Percentiles rank a stretch among this genome's conserved stretches.
Conservation (phyloP, 2,888 invertebrate species). For the Criorhina ranunculi region DNA sequence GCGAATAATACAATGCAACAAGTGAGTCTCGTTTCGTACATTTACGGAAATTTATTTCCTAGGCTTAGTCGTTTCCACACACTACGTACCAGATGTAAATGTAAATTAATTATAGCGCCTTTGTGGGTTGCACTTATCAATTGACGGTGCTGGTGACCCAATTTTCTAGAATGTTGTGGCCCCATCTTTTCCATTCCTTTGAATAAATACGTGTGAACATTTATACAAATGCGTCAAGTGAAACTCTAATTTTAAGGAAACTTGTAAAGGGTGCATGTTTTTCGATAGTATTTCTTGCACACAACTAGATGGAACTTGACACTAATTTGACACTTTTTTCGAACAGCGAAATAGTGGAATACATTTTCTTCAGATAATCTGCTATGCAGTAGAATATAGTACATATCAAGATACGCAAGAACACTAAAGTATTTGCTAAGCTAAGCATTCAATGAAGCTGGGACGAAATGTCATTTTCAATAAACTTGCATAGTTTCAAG, state of each 20-base stretch:
- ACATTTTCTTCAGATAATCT: not conserved
- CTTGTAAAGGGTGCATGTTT: not conserved
- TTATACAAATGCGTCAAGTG: conserved; percentile 18
- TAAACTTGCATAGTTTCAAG: no score
- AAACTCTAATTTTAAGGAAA: conserved; percentile 27
- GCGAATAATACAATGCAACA: conserved; percentile 69
- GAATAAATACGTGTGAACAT: conserved; percentile 33
- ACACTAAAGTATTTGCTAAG: no score
- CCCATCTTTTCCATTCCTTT: conserved; percentile 39
- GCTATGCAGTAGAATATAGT: no score
- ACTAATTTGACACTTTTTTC: conserved; percentile 10
- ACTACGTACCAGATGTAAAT: conserved; percentile 57
- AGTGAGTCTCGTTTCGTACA: conserved; percentile 61
- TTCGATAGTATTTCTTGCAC: conserved; percentile 31
- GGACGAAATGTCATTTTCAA: no score
- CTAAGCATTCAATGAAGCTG: no score
- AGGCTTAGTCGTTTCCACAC: conserved; percentile 46
- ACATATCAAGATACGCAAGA: no score
- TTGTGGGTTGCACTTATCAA: conserved; percentile 53
- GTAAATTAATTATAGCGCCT: conserved; percentile 68
- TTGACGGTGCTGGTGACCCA: conserved; percentile 56
- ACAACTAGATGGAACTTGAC: conserved; percentile 11
- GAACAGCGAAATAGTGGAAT: not conserved
- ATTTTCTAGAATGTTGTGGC: conserved; percentile 36
- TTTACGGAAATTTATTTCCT: conserved; percentile 54